Base-by-base conservation (phyloP, 92 coral and sea anemone genomes). In the Isaurus tuberculatus region DNA sequence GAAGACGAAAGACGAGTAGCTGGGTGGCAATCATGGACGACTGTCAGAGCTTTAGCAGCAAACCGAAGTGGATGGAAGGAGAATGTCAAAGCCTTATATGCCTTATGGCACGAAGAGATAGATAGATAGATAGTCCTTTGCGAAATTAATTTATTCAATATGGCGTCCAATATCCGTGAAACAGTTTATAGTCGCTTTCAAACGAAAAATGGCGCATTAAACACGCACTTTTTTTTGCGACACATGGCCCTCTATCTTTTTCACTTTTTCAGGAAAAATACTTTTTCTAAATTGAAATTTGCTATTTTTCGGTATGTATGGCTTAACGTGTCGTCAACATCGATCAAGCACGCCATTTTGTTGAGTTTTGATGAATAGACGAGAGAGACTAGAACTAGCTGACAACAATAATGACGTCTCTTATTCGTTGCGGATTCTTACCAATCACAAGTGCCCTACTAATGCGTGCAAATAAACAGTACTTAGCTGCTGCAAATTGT, bases 331-430 rank as follows among this genome's bases (percentile, higher is more conserved):
- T 31, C 55, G 16, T 8, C 55, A 48, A 9, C 55, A 48, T 17
- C 55, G 57, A 74, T 33, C 57, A 74, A 40, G 81, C 57, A 16
- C 30, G 63, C 66, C 66, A 34, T 44, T 29, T 57, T 65, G 58
- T 42, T 26, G 13, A 48, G 55, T 48, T 48, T 48, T 48, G 55
- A 48, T 1, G 55, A 48, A 48, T 48, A 48, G 55, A 48, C 55
- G 0, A 48, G 55, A 48, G 17, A 48, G 55, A 48, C 55, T 48
- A 48, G 55, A 48, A 48, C 16, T 48, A 48, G 13, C 55, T 48
- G 55, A 48, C 55, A 48, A 5, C 8, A 48, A 48, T 48, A 48
- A 48, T 48, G 55, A 48, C 55, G n/a, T 48, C 55, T 48, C 55
- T 46, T 46, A 46, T 46, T 46, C 55, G 10, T 46, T 46, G 55